Percentiles rank a stretch among this genome's conserved stretches.
phyloP scores from a whole-genome alignment of 2,113 vertebrate genomes.

The Pitta sordida region DNA sequence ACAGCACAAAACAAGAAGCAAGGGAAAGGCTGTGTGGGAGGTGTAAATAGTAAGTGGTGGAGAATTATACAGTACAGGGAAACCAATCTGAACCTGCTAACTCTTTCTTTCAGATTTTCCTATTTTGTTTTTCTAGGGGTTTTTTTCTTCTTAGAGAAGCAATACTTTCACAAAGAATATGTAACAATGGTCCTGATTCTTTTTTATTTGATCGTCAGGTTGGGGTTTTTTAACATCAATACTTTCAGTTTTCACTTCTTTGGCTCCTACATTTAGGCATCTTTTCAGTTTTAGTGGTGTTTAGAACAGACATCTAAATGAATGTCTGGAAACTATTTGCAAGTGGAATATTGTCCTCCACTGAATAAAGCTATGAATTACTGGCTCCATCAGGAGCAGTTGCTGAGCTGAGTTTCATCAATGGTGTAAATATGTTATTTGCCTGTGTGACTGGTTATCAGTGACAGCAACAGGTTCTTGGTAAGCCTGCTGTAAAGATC shows the following conservation, averaged over 20 bases:
- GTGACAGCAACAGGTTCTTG: not conserved
- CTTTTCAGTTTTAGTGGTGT: not conserved
- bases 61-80: not conserved
- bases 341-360: not conserved
- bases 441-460: not conserved
- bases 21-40: slow-evolving; percentile 13
- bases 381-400: not conserved
- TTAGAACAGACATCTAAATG: not conserved
- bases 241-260: not conserved
- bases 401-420: not conserved
- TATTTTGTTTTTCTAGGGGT: not conserved
- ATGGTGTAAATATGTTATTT: not conserved
- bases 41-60: slow-evolving; percentile 10
- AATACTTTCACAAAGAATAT: not conserved
- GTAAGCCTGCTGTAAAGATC: not conserved
- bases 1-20: slow-evolving; percentile 8
- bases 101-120: not conserved
- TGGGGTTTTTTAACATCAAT: not conserved
- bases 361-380: not conserved
- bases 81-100: not conserved
- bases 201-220: not conserved
- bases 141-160: not conserved
- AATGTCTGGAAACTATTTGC: slow-evolving; percentile 10
- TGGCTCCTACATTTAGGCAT: not conserved
- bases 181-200: not conserved